Evolutionary conservation across 2,888 invertebrate genomes (phyloP).

Genomic region (Trachelus iudaicus): DNA sequence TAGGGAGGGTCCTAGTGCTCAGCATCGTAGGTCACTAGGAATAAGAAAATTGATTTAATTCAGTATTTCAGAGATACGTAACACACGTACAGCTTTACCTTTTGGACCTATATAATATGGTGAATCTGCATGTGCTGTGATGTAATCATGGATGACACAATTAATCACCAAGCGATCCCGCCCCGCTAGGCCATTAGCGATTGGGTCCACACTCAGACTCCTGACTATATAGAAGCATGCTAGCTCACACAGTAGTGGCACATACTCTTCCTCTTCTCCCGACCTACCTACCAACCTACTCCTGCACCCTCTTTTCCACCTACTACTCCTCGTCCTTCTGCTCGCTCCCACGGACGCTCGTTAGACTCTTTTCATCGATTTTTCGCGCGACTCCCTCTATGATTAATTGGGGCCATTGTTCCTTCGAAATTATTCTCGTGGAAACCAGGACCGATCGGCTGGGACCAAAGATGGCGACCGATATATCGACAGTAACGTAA

Average conservation of each 20-base stretch:
- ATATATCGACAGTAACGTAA: background rate
- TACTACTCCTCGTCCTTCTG: slow-evolving; percentile 14
- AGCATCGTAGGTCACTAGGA: background rate
- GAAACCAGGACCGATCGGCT: background rate
- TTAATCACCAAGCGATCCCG: slow-evolving; percentile 58
- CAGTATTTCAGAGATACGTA: background rate
- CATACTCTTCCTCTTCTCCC: background rate
- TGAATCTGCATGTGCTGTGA: slow-evolving; percentile 47
- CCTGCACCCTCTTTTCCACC: background rate
- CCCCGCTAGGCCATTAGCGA: slow-evolving; percentile 51
- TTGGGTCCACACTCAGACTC: slow-evolving; percentile 30
- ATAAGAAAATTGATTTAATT: background rate
- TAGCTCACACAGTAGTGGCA: background rate
- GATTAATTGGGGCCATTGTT: slow-evolving; percentile 41
- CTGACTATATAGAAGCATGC: background rate
- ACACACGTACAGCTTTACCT: background rate
- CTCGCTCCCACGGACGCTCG: slow-evolving; percentile 23
- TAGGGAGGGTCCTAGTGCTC: background rate
- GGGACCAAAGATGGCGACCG: background rate
- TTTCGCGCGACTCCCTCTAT: slow-evolving; percentile 23
- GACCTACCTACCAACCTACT: background rate
- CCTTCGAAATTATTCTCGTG: slow-evolving; percentile 11
- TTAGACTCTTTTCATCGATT: slow-evolving; percentile 31
- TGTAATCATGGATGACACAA: slow-evolving; percentile 61
- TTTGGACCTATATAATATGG: slow-evolving; percentile 38